phyloP scores from a whole-genome alignment of 2,888 invertebrate genomes.

The Platerodrilus igneus region DNA sequence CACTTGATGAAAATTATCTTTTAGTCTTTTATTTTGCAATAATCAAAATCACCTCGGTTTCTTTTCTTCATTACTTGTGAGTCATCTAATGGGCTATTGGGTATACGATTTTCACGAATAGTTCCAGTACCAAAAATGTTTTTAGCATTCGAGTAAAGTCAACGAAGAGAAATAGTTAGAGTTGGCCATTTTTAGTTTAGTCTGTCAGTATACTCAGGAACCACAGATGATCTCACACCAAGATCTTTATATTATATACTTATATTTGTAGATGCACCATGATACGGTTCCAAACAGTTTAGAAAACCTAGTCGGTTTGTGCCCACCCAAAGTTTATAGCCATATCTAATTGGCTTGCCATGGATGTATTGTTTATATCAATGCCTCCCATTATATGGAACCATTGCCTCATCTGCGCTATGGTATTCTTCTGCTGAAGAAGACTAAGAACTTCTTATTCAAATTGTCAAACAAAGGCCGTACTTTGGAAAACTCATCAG shows the following conservation, averaged over 20 bases:
- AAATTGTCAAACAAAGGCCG: conserved; percentile 27
- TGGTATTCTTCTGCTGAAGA: no score
- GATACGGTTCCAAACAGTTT: conserved; percentile 13
- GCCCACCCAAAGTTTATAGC: conserved; percentile 30
- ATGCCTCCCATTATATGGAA: conserved; percentile 38
- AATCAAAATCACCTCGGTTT: neutral
- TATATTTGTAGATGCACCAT: conserved; percentile 12
- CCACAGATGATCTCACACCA: neutral
- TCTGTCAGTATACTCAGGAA: conserved; percentile 1
- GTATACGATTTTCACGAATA: conserved; percentile 3
- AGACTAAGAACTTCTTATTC: conserved; percentile 27
- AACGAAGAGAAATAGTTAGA: no score
- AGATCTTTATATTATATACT: neutral
- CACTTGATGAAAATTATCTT: conserved; percentile 7
- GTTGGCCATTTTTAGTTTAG: neutral
- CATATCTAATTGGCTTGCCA: conserved; percentile 29
- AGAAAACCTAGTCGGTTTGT: conserved; percentile 18
- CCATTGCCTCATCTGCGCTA: conserved; percentile 38
- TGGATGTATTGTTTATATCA: conserved; percentile 32
- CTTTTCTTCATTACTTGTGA: neutral
- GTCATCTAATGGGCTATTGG: neutral
- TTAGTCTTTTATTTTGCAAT: neutral
- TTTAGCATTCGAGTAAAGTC: no score
- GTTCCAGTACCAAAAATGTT: conserved; percentile 1
- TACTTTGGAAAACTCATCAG: conserved; percentile 31